These are phyloP conservation scores for Bubo blakistoni DNA, from an alignment of 2,113 vertebrate species.

Conservation along the genomic window DNA sequence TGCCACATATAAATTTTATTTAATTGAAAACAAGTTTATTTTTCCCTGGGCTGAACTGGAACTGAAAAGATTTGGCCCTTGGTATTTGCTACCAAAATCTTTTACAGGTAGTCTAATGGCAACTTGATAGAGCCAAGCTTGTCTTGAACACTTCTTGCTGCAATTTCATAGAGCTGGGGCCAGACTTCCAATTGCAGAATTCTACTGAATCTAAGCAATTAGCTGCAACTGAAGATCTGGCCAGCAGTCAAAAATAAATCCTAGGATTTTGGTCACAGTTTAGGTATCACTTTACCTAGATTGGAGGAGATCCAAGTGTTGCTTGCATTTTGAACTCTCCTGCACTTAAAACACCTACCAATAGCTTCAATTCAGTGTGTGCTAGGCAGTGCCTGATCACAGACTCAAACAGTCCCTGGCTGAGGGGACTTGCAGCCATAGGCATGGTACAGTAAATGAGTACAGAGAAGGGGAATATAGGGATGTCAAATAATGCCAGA, in stretches of 20 bases:
- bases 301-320: background rate
- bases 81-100: background rate
- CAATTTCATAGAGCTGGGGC: background rate
- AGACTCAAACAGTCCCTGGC: background rate
- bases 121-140: background rate
- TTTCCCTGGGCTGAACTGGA: background rate
- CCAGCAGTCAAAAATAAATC: background rate
- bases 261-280: background rate
- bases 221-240: background rate
- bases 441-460: background rate
- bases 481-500: background rate
- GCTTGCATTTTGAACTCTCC: background rate
- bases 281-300: background rate
- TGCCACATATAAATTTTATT: conserved; percentile 3
- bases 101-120: conserved; percentile 12
- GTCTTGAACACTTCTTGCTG: background rate
- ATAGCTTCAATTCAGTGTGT: background rate
- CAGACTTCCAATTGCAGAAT: background rate
- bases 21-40: conserved; percentile 2
- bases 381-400: background rate
- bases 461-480: background rate
- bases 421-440: background rate
- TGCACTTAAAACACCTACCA: background rate
- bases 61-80: background rate
- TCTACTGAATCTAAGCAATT: background rate